A percentile compares a stretch with the other conserved stretches of the same genome.
These are phyloP conservation scores for Nesoenas mayeri DNA, from an alignment of 2,113 vertebrate genomes.

Conservation along the genomic window DNA sequence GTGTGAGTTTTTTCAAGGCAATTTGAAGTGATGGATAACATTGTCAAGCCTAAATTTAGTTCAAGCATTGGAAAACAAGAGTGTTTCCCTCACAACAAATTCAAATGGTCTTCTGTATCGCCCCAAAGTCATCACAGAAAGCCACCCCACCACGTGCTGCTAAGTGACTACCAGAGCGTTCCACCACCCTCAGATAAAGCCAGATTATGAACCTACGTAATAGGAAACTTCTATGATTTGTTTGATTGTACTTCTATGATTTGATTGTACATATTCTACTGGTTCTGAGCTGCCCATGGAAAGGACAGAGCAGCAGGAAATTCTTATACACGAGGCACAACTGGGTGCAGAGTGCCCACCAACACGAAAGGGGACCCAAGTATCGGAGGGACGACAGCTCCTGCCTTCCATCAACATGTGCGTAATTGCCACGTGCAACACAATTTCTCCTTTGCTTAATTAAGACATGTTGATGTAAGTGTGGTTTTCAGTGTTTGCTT, in stretches of 20 bases:
- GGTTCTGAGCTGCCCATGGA: not conserved
- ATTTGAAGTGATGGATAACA: not conserved
- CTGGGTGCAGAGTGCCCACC: not conserved
- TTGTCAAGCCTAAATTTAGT: not conserved
- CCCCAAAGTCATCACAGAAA: not conserved
- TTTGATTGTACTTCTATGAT: too few species aligned
- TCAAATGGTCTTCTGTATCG: not conserved
- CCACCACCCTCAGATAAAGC: not conserved
- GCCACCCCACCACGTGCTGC: rapidly evolving
- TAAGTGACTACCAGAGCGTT: not conserved
- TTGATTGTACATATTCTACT: not conserved
- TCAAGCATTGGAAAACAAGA: not conserved
- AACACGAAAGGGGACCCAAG: not conserved
- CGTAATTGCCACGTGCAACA: not conserved
- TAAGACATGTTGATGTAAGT: not conserved
- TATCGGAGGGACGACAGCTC: not conserved
- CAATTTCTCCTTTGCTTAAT: not conserved
- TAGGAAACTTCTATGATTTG: not conserved
- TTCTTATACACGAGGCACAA: rapidly evolving
- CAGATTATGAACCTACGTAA: not conserved
- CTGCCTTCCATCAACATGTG: not conserved
- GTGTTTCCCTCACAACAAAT: not conserved
- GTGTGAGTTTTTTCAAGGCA: not conserved
- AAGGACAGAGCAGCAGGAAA: not conserved
- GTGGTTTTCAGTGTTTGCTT: not conserved